Conservation (phyloP, 2,113 vertebrate species). For the Centropristis striata region DNA sequence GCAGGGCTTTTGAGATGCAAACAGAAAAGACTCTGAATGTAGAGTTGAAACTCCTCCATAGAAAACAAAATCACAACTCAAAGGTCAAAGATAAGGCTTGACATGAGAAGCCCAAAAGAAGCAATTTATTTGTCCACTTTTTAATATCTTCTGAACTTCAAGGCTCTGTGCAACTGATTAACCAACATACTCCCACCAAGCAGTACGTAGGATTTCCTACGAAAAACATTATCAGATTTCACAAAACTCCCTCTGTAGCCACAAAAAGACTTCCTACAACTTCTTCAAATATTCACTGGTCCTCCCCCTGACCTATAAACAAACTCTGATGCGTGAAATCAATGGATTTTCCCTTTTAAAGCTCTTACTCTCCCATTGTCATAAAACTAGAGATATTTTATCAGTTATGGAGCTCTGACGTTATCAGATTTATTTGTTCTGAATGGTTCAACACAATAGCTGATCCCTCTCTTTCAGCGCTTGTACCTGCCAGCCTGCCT, state of each 20-base stretch:
- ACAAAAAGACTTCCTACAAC: neutral
- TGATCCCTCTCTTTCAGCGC: conserved; percentile 13
- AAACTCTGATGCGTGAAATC: conserved; percentile 1
- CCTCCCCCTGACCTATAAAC: neutral
- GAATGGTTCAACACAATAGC: conserved; percentile 1
- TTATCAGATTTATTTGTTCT: conserved; percentile 18
- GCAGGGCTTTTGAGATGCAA: conserved; percentile 7
- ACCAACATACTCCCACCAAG: too few species aligned
- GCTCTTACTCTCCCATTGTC: neutral
- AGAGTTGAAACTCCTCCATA: neutral
- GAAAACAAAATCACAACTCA: neutral
- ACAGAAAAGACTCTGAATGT: neutral
- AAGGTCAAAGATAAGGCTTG: neutral
- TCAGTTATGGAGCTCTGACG: neutral
- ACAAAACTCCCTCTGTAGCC: neutral
- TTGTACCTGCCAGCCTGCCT: neutral
- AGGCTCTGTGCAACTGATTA: neutral
- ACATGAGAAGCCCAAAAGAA: neutral
- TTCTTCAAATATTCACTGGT: neutral
- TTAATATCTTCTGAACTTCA: neutral
- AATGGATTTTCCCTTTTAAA: neutral
- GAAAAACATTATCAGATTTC: neutral
- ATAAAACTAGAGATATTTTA: neutral
- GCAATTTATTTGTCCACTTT: neutral
- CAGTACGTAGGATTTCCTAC: too few species aligned